Conservation (phyloP, 2,113 vertebrate species). For the Martes martes region DNA sequence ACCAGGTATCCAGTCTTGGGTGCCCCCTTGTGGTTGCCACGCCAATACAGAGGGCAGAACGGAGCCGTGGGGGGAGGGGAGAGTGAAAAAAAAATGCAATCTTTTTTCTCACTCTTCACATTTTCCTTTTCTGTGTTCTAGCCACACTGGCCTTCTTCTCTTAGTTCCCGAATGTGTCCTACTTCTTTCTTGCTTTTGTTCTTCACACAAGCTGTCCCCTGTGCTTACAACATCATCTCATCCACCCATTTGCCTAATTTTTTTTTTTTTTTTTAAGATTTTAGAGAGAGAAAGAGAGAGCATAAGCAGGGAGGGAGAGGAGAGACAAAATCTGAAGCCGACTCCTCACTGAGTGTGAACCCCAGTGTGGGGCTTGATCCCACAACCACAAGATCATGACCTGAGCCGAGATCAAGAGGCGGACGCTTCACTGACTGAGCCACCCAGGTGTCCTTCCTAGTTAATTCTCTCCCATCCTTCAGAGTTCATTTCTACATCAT, state of each 20-base stretch:
- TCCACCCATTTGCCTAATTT: neutral
- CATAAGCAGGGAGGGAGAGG: neutral
- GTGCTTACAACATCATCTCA: neutral
- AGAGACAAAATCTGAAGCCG: neutral
- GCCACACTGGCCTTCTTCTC: neutral
- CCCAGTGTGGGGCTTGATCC: neutral
- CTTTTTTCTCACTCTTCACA: neutral
- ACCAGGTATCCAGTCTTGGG: neutral
- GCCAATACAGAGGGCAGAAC: neutral
- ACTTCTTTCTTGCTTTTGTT: neutral
- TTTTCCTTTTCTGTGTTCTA: neutral
- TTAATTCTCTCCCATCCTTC: neutral
- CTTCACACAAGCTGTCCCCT: neutral
- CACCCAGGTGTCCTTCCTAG: neutral
- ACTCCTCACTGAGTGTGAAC: neutral
- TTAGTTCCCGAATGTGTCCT: neutral
- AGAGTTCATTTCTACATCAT: neutral
- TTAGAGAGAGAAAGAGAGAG: neutral
- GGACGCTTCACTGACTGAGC: neutral
- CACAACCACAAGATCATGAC: neutral
- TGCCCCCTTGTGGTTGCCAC: constrained; percentile 27
- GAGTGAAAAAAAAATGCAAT: neutral
- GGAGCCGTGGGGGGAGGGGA: neutral
- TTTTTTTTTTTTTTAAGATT: neutral
- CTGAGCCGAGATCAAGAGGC: neutral